These are phyloP conservation scores for Eclectus roratus DNA, from an alignment of 2,113 vertebrate genomes.

Conservation along the genomic window DNA sequence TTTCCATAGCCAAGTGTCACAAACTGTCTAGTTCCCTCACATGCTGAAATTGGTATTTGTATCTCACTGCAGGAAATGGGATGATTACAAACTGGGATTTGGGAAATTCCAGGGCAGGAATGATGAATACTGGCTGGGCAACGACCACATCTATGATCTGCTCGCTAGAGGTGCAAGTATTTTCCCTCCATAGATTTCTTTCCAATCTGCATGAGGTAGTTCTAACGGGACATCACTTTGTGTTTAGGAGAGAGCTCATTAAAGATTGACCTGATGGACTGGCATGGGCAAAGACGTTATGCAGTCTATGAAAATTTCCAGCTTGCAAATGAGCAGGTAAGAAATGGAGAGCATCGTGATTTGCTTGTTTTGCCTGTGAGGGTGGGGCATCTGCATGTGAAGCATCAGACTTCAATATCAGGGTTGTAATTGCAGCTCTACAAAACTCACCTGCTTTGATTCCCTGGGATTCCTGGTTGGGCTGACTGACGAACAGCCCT, in stretches of 20 bases:
- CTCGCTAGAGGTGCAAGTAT: slow-evolving; percentile 74
- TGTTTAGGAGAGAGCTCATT: slow-evolving; percentile 79
- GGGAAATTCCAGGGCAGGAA: slow-evolving; percentile 84
- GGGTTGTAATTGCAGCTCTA: neutral
- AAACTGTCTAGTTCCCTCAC: neutral
- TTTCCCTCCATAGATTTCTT: neutral
- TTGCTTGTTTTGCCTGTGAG: neutral
- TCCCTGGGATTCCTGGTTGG: neutral
- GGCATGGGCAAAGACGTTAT: slow-evolving; percentile 80
- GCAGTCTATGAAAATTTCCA: slow-evolving; percentile 85
- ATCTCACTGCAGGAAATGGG: slow-evolving; percentile 81
- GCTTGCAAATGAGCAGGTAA: slow-evolving; percentile 80
- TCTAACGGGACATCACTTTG: neutral
- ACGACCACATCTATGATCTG: slow-evolving; percentile 82
- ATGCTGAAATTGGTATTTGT: neutral
- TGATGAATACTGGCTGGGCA: slow-evolving; percentile 92
- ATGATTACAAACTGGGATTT: slow-evolving; percentile 88
- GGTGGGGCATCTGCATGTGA: neutral
- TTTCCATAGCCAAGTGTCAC: neutral
- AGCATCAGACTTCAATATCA: neutral
- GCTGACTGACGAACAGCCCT: neutral
- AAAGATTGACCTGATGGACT: slow-evolving; percentile 89
- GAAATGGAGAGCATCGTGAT: neutral
- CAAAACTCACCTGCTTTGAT: neutral
- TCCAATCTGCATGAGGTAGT: neutral